Base-by-base conservation (phyloP, 2,888 invertebrate species). In the Lapara coniferarum region DNA sequence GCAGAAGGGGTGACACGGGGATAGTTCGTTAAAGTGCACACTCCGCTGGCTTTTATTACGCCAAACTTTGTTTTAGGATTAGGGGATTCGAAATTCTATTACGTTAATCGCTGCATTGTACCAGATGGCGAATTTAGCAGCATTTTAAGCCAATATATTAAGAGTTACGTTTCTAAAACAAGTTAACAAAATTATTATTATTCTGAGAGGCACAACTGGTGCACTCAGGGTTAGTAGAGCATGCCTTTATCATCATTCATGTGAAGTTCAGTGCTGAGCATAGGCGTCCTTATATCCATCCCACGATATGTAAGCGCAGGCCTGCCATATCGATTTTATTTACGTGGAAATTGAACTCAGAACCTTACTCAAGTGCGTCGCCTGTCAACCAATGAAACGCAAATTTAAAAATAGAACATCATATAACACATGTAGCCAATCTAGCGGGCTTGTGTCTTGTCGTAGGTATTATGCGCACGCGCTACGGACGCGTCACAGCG, bases 31-130 rank as follows among this genome's bases (percentile, higher is more conserved):
- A n/a, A 67, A 66, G 57, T 69, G 52, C 57, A 69, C 66, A 58
- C 69, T 51, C 66, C 57, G 67, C 66, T 69, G 69, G 30, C 14
- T 66, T 69, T 66, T 69, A 66, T 57, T 37, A 19, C 66, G 13
- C 19, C 49, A 49, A 19, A 46, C 10, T 57, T 52, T 25, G 57
- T 25, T 59, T 16, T 44, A 19, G 0, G 19, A 5, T 44, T 44
- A 46, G 16, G 16, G 44, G 37, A 49, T 63, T 49, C 19, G 0
- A 19, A 63, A 63, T 63, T 63, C 19, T 46, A 19, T 16, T n/a
- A 10, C n/a, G 59, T 46, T 59, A 44, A 59, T 16, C 16, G 10
- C 44, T 19, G 19, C 10, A 7, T 53, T n/a, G 4, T 16, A 55
- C 19, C 55, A 55, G 19, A 55, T 55, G 55, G 16, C 19, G 19